Evolutionary conservation across 92 coral and sea anemone species (phyloP).

Genomic region (Muricea muricata): DNA sequence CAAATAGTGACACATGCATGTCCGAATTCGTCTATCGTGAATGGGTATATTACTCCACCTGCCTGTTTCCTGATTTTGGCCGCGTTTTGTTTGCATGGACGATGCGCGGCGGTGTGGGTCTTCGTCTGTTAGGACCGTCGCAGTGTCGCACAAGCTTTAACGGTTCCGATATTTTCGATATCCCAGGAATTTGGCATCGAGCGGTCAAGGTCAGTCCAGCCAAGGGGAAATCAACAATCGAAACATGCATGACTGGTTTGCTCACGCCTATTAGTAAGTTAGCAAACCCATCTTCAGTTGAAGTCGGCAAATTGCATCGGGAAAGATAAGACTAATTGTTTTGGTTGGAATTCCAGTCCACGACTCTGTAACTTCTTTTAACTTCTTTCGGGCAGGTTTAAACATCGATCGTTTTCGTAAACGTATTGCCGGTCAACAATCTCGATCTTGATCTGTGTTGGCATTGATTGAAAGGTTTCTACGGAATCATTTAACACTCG

Average conservation of each 20-base stretch:
- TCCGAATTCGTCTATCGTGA: too few relatives aligned
- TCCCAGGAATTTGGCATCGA: neutral
- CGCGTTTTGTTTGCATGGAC: too few relatives aligned
- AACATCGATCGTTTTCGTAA: neutral
- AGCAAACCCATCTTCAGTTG: neutral
- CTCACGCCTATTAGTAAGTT: neutral
- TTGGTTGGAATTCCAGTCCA: conserved; percentile 2
- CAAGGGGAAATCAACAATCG: neutral
- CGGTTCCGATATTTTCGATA: neutral
- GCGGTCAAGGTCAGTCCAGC: neutral
- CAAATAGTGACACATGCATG: too few relatives aligned
- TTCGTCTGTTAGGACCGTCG: neutral
- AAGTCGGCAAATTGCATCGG: conserved; percentile 24
- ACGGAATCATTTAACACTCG: neutral
- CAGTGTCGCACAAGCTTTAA: too few relatives aligned
- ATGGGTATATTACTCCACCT: too few relatives aligned
- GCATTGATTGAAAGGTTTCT: neutral
- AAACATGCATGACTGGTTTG: neutral
- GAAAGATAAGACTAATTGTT: neutral
- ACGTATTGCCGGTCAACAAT: neutral
- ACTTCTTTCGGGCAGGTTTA: conserved; percentile 1
- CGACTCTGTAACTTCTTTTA: neutral
- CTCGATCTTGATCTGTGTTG: neutral
- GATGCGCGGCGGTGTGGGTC: too few relatives aligned
- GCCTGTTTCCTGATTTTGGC: too few relatives aligned